phyloP scores from a whole-genome alignment of 1,140 invertebrate genomes.

The Diorhabda elongata region DNA sequence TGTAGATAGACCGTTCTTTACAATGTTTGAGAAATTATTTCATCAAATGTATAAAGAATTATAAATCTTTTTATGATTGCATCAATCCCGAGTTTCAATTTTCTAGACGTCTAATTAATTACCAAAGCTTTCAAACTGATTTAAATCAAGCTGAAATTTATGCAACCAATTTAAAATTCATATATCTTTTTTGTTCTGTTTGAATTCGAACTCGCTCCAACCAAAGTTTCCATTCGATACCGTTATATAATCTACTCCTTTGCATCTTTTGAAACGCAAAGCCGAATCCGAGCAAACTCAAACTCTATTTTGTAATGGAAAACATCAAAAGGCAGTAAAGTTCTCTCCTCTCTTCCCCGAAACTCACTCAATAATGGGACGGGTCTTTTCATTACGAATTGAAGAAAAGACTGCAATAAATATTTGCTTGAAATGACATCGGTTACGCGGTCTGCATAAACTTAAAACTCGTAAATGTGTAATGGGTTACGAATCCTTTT shows the following conservation, averaged over 20 bases:
- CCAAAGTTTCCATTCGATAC: background rate
- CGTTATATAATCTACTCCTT: background rate
- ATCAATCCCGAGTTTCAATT: too few relatives aligned
- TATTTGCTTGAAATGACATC: background rate
- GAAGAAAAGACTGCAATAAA: background rate
- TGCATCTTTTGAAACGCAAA: background rate
- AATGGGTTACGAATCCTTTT: too few relatives aligned
- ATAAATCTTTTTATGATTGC: too few relatives aligned
- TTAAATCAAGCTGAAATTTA: background rate
- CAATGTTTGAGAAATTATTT: too few relatives aligned
- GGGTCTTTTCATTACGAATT: conserved; percentile 2
- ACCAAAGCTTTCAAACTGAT: too few relatives aligned
- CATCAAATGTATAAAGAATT: too few relatives aligned
- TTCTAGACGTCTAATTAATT: too few relatives aligned
- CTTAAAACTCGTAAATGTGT: background rate
- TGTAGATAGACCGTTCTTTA: too few relatives aligned
- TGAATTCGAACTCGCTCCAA: background rate
- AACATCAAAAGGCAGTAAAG: conserved; percentile 2
- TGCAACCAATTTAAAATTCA: background rate
- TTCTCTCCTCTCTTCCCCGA: background rate
- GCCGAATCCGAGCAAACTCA: background rate
- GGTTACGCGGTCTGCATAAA: background rate
- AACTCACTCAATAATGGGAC: conserved; percentile 1
- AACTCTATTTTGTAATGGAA: conserved; percentile 1
- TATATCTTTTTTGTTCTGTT: background rate